These are phyloP conservation scores for Trachelus troglodyta DNA, from an alignment of 2,888 invertebrate species.

Conservation along the genomic window DNA sequence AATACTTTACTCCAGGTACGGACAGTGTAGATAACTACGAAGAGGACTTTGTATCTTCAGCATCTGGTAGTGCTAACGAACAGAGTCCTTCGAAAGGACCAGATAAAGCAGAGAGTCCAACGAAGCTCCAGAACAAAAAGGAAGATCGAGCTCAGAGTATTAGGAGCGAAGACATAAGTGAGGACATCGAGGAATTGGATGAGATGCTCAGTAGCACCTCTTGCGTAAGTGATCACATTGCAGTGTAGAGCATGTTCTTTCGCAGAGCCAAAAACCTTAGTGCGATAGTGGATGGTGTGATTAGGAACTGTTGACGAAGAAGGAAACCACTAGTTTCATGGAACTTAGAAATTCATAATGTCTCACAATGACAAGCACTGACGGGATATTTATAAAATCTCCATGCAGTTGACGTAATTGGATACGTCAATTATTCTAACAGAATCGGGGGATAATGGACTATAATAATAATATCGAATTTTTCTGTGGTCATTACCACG, in stretches of 20 bases:
- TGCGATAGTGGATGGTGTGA: not conserved
- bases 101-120: conserved; percentile 42
- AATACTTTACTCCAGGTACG: conserved; percentile 34
- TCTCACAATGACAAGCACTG: not conserved
- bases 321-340: not conserved
- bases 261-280: not conserved
- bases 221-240: conserved; percentile 51
- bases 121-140: conserved; percentile 38
- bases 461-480: conserved; percentile 47
- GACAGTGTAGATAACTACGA: conserved; percentile 56
- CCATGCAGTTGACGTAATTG: not conserved
- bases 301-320: not conserved
- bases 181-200: conserved; percentile 58
- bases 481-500: conserved; percentile 49
- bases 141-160: conserved; percentile 49
- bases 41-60: conserved; percentile 59
- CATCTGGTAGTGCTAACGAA: conserved; percentile 59
- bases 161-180: conserved; percentile 57
- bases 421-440: not conserved
- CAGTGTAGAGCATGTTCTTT: not conserved
- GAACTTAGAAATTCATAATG: not conserved
- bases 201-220: conserved; percentile 58
- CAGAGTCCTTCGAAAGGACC: conserved; percentile 57
- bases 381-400: not conserved
- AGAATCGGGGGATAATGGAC: not conserved